Evolutionary conservation across 30 jellyfish, hydroid and myxozoan species (phyloP).

Genomic region (Hydractinia symbiolongicarpus): DNA sequence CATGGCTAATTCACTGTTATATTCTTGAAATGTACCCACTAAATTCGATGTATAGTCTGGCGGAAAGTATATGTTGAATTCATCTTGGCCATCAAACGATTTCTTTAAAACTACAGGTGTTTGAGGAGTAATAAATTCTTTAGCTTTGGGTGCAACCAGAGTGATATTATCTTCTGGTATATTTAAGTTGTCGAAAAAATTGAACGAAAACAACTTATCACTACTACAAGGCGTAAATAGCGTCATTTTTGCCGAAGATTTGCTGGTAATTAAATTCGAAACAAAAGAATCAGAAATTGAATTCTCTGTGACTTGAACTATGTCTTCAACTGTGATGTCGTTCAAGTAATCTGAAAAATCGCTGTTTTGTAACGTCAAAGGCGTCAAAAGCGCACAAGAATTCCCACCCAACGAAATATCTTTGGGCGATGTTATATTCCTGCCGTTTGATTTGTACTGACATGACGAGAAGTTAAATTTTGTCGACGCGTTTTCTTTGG

Average conservation of each 20-base stretch:
- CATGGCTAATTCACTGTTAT: slow-evolving; percentile 2
- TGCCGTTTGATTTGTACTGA: background rate
- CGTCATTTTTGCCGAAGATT: background rate
- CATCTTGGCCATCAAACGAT: background rate
- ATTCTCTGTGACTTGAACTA: background rate
- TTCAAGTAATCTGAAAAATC: background rate
- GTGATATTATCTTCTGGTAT: background rate
- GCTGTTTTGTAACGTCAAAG: background rate
- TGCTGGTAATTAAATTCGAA: background rate
- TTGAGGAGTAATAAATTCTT: slow-evolving; percentile 3
- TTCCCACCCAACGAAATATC: background rate
- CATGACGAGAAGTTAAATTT: slow-evolving; percentile 8
- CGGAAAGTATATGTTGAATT: background rate
- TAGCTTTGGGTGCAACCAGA: background rate
- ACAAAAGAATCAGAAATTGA: background rate
- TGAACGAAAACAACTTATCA: background rate
- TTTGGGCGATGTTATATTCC: background rate
- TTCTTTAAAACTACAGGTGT: slow-evolving; percentile 1
- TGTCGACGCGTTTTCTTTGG: background rate
- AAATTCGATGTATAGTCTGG: slow-evolving; percentile 6
- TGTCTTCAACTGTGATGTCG: background rate
- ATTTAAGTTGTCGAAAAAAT: background rate
- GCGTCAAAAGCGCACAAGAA: slow-evolving; percentile 3
- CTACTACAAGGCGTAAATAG: background rate
- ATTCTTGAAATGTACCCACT: background rate